These are phyloP conservation scores for Bugulina stolonifera DNA, from an alignment of 2,888 invertebrate genomes.

Conservation along the genomic window DNA sequence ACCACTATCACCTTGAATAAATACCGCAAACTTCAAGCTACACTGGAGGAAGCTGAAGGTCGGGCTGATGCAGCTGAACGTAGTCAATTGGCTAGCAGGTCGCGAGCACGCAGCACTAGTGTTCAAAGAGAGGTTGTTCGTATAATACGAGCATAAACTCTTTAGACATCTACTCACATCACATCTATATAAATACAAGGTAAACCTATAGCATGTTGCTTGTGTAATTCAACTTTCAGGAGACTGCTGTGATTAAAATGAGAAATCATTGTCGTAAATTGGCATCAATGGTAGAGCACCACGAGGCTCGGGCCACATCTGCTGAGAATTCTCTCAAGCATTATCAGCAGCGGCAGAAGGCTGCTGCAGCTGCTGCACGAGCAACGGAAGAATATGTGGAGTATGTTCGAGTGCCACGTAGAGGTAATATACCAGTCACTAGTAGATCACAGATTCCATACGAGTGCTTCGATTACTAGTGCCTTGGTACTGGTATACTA, in stretches of 20 bases:
- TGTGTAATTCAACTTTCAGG: too few species aligned
- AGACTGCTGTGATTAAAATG: constrained; percentile 21
- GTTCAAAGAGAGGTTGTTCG: constrained; percentile 48
- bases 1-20: constrained; percentile 53
- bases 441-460: too few species aligned
- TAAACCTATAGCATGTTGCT: neutral
- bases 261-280: constrained; percentile 22
- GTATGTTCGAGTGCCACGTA: constrained; percentile 16
- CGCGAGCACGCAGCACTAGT: constrained; percentile 46
- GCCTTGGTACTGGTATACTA: too few species aligned
- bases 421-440: too few species aligned
- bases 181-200: constrained; percentile 5
- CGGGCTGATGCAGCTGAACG: constrained; percentile 51
- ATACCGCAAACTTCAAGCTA: constrained; percentile 51
- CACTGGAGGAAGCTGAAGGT: constrained; percentile 51
- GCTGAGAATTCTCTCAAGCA: constrained; percentile 16
- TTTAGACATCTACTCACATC: neutral
- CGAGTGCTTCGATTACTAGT: too few species aligned
- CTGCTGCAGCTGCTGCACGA: neutral
- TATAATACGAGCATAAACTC: constrained; percentile 37
- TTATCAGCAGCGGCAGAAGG: constrained; percentile 21
- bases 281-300: constrained; percentile 20
- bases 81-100: constrained; percentile 41
- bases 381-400: constrained; percentile 6
- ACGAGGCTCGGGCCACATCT: neutral